Percentiles rank a stretch among this genome's conserved stretches.
These are phyloP conservation scores for Drosophila melanocephala DNA, from an alignment of 2,888 invertebrate species.

Conservation along the genomic window DNA sequence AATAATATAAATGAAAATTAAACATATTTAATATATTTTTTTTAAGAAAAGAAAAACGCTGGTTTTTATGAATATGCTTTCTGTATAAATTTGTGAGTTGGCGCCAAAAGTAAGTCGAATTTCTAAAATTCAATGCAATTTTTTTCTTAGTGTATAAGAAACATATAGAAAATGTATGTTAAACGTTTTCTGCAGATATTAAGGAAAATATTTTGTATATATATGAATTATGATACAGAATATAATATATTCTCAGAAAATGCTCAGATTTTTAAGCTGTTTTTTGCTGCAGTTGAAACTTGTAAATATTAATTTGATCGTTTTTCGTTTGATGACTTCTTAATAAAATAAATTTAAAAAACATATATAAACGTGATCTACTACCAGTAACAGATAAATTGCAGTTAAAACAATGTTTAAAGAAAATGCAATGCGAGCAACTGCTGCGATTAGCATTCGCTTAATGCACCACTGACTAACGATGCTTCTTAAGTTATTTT, in stretches of 20 bases:
- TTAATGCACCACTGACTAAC: conserved; percentile 57
- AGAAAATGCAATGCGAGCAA: conserved; percentile 12
- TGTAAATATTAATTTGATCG: neutral
- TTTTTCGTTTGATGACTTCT: no score
- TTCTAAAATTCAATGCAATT: neutral
- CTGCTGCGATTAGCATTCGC: conserved; percentile 46
- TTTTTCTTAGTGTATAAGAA: neutral
- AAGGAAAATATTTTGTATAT: neutral
- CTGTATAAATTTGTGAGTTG: neutral
- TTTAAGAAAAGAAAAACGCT: no score
- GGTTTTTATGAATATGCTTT: neutral
- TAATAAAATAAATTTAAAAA: neutral
- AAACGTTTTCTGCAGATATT: neutral
- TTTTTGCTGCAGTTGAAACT: neutral
- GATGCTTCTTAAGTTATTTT: conserved; percentile 53
- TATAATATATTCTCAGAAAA: neutral
- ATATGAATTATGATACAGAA: neutral
- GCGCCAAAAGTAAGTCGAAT: neutral
- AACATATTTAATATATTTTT: rapidly evolving
- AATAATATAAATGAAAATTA: neutral
- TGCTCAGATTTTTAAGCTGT: neutral
- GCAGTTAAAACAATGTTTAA: conserved; percentile 3
- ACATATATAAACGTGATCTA: neutral
- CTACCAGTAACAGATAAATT: neutral
- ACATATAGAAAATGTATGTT: neutral